These are phyloP conservation scores for Polietes domitor DNA, from an alignment of 2,888 invertebrate species.

Conservation along the genomic window DNA sequence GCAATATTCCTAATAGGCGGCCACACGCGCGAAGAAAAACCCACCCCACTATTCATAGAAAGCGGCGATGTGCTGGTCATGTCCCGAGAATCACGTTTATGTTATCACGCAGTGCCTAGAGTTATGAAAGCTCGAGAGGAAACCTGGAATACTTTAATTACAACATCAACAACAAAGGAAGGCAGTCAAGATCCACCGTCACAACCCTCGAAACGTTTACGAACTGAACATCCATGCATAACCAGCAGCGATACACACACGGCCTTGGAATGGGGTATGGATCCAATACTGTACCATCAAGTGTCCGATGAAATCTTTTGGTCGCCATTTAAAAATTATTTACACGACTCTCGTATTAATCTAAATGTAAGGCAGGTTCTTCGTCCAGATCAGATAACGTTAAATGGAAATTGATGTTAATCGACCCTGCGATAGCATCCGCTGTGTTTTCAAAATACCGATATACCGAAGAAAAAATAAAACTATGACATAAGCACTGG, in stretches of 20 bases:
- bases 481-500: too few relatives aligned
- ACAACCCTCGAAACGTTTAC: constrained; percentile 42
- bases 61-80: constrained; percentile 97
- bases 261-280: constrained; percentile 62
- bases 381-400: constrained; percentile 41
- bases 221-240: constrained; percentile 28
- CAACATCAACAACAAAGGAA: background rate
- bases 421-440: too few relatives aligned
- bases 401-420: constrained; percentile 3
- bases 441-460: too few relatives aligned
- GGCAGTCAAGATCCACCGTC: constrained; percentile 71
- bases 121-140: constrained; percentile 83
- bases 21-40: constrained; percentile 84
- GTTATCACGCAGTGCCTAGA: constrained; percentile 96
- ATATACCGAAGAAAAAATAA: too few relatives aligned
- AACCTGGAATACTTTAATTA: constrained; percentile 81
- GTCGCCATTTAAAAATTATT: constrained; percentile 84
- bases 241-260: constrained; percentile 51
- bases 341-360: constrained; percentile 91
- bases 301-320: constrained; percentile 81
- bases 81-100: constrained; percentile 91
- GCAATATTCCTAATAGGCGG: constrained; percentile 97
- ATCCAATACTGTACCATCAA: constrained; percentile 72
- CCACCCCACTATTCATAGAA: constrained; percentile 87
- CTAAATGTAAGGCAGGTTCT: constrained; percentile 96